Conservation (phyloP, 2,113 vertebrate genomes). For the Caretta caretta region DNA sequence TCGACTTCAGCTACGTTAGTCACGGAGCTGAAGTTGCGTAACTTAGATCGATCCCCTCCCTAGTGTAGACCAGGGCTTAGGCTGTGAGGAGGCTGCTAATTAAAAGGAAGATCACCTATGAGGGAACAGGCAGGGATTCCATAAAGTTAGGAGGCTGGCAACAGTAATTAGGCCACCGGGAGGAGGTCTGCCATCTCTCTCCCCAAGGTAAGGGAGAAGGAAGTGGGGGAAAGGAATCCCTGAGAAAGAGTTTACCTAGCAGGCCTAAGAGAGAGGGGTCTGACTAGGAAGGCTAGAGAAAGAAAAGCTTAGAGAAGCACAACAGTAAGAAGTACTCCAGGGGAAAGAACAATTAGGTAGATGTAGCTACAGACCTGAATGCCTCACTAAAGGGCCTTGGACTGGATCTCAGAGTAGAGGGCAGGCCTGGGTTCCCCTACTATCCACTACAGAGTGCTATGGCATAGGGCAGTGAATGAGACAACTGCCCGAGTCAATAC, state of each 20-base stretch:
- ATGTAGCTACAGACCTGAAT: background rate
- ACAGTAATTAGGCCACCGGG: background rate
- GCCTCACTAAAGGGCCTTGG: background rate
- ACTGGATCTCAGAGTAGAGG: background rate
- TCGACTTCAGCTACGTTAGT: no score
- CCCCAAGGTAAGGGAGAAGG: background rate
- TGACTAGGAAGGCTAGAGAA: no score
- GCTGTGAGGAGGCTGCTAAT: background rate
- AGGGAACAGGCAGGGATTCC: background rate
- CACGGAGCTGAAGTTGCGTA: no score
- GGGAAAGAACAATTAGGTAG: no score
- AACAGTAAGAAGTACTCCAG: no score
- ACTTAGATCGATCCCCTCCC: no score
- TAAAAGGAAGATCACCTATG: background rate
- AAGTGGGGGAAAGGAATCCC: background rate
- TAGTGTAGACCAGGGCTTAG: background rate
- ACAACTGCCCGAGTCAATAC: no score
- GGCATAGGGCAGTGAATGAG: no score
- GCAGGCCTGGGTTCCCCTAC: background rate
- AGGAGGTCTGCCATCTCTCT: background rate
- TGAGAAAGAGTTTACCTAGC: background rate
- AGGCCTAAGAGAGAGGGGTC: no score
- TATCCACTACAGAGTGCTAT: no score
- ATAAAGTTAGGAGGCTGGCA: background rate
- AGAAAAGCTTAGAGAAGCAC: no score